Evolutionary conservation across 2,113 vertebrate genomes (phyloP).

Genomic region (Dicaeum eximium): DNA sequence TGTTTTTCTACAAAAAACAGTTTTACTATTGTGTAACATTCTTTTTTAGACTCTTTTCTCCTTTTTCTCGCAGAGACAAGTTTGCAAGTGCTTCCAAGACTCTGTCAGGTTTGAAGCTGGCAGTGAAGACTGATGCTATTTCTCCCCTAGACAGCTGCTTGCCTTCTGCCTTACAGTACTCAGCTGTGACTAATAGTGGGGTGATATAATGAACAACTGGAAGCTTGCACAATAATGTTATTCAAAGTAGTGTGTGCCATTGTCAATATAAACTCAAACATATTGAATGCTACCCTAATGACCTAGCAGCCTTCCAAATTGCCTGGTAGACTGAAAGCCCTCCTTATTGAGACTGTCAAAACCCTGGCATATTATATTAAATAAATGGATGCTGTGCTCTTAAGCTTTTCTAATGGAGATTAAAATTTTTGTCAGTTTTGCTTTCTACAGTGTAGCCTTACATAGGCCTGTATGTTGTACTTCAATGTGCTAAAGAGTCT

Average conservation of each 20-base stretch:
- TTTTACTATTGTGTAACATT: neutral
- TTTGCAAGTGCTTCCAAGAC: neutral
- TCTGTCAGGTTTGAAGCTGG: neutral
- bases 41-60: neutral
- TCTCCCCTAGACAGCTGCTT: neutral
- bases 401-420: neutral
- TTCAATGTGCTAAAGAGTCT: neutral
- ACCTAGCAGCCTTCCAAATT: neutral
- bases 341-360: neutral
- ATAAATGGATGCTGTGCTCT: neutral
- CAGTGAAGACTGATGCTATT: neutral
- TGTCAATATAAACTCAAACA: neutral
- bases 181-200: neutral
- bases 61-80: neutral
- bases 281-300: neutral
- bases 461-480: neutral
- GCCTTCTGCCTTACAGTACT: neutral
- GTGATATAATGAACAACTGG: neutral
- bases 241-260: neutral
- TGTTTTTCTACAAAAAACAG: neutral
- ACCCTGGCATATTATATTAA: neutral
- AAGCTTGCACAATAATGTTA: neutral
- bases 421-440: slow-evolving; percentile 11
- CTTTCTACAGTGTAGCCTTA: neutral
- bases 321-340: neutral